Base-by-base conservation (phyloP, 1,140 invertebrate genomes). In the Drosophila yakuba region DNA sequence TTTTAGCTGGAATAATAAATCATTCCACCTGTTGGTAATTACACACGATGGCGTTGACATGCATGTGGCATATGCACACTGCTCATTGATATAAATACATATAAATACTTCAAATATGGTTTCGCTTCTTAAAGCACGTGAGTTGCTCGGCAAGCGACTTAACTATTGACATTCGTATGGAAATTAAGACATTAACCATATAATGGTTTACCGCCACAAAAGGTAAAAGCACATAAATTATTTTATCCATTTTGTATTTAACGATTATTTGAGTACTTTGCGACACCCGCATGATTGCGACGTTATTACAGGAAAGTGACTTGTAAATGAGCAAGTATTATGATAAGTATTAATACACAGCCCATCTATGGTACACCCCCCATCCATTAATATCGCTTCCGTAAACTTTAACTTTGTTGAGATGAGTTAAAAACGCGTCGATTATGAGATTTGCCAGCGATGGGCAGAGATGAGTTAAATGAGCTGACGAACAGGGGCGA, bases 371-470 rank as follows among this genome's bases (percentile, higher is more conserved):
- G n/a, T n/a, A 48, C 12, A 50, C 7, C 8, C n/a, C n/a, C n/a
- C 28, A 35, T n/a, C 25, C 35, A 51, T 51, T 4, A 35, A 35
- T 8, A 51, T 15, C 28, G 28, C 48, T 51, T 51, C 28, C 28
- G 47, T 32, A 35, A n/a, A 52, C 32, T 36, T 36, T 52, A 52
- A 36, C 50, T 52, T 52, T 35, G 28, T 58, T 10, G 20, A 43
- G 44, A 47, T 58, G 17, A 58, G 25, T 32, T 32, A 50, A 17
- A 35, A 15, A 35, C n/a, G 15, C 32, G 5, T 2, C 36, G 56
- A 15, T 58, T 12, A 35, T 32, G 25, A 57, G 23, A 23, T 35
- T 50, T 23, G 57, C 4, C 43, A 38, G 55, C 64, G 59, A 63
- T 55, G 25, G 20, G 54, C 17, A 35, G 28, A 12, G 44, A 45